A percentile compares a stretch with the other conserved stretches of the same genome.
Evolutionary conservation across 2,888 invertebrate genomes (phyloP).

Genomic region (Zhengitettix transpicula): DNA sequence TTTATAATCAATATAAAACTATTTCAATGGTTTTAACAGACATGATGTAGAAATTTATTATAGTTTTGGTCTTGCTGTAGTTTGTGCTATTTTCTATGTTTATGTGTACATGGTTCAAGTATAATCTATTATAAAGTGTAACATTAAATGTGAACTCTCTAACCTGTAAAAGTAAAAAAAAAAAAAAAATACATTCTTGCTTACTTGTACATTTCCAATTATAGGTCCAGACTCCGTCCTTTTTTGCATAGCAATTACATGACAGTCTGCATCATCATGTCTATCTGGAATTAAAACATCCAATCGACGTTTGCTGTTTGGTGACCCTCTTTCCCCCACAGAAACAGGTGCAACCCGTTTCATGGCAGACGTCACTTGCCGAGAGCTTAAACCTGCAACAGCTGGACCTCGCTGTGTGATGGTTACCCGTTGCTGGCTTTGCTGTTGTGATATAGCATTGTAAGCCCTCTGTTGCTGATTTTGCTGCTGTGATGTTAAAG

Average conservation of each 20-base stretch:
- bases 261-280: constrained; percentile 58
- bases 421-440: background rate
- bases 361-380: constrained; percentile 12
- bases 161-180: no score
- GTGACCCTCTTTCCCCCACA: background rate
- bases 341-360: constrained; percentile 14
- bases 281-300: constrained; percentile 50
- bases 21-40: no score
- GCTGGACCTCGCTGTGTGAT: background rate
- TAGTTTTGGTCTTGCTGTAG: no score
- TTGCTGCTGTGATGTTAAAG: constrained; percentile 1
- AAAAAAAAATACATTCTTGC: no score
- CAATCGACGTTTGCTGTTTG: constrained; percentile 23
- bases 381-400: background rate
- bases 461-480: background rate
- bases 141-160: no score
- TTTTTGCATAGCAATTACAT: constrained; percentile 57
- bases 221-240: constrained; percentile 53
- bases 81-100: no score
- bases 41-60: no score
- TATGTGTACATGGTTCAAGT: no score
- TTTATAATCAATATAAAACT: no score
- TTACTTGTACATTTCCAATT: constrained; percentile 53
- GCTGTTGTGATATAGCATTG: background rate
- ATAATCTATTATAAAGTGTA: no score